Conservation (phyloP, 2,888 invertebrate species). For the Lypha dubia region DNA sequence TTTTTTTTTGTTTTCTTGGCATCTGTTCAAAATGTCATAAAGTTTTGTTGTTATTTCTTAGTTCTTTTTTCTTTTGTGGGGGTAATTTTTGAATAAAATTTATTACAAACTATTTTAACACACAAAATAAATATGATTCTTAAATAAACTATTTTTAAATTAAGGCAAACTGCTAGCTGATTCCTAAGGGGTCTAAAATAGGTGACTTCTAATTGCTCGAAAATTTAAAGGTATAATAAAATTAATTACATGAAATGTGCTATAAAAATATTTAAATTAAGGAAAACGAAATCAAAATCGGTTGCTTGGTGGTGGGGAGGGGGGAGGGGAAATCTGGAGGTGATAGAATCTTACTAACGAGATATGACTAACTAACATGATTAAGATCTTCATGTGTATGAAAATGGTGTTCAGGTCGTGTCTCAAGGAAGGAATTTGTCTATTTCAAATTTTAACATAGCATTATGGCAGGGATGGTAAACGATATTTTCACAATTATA, state of each 20-base stretch:
- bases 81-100: slow-evolving; percentile 15
- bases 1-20: slow-evolving; percentile 12
- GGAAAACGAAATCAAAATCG: neutral
- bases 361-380: neutral
- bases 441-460: no score
- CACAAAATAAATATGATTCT: slow-evolving; percentile 5
- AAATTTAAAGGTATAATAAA: slow-evolving; percentile 4
- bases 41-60: neutral
- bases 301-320: no score
- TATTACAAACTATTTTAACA: slow-evolving; percentile 10
- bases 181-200: neutral
- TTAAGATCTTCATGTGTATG: neutral
- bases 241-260: neutral
- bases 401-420: neutral
- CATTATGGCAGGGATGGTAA: no score
- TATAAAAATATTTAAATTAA: slow-evolving; percentile 11
- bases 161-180: no score
- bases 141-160: neutral
- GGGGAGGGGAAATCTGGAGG: neutral
- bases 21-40: slow-evolving; percentile 39
- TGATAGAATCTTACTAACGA: neutral
- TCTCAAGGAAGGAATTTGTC: no score
- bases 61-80: neutral
- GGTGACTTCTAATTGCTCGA: neutral
- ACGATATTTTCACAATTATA: no score